Conservation (phyloP, 2,113 vertebrate genomes). For the Hyaena hyaena region DNA sequence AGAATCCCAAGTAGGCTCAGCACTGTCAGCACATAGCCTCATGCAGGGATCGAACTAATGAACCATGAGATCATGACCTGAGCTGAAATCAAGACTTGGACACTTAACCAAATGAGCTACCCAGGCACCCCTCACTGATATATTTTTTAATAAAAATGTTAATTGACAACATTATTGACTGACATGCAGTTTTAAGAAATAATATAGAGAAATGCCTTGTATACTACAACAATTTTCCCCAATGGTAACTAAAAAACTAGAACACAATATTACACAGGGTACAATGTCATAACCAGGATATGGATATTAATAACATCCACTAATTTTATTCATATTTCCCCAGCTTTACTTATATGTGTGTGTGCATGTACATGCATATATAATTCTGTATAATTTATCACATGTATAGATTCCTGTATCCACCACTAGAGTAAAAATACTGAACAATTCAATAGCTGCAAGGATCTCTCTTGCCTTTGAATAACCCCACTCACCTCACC, state of each 20-base stretch:
- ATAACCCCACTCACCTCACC: neutral
- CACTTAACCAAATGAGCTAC: too few relatives aligned
- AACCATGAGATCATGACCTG: too few relatives aligned
- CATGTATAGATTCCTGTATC: neutral
- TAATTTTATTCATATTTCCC: neutral
- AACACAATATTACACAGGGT: neutral
- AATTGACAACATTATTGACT: neutral
- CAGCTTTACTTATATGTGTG: neutral
- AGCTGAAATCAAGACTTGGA: too few relatives aligned
- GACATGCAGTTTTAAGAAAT: neutral
- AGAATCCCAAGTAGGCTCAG: too few relatives aligned
- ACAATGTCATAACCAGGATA: neutral
- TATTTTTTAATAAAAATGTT: neutral
- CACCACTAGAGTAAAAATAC: neutral
- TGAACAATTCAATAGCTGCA: neutral
- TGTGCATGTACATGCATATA: neutral
- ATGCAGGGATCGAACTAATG: too few relatives aligned
- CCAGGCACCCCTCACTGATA: neutral
- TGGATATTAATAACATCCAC: neutral
- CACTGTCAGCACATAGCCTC: too few relatives aligned
- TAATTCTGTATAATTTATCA: neutral
- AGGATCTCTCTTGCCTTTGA: neutral
- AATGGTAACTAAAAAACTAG: neutral
- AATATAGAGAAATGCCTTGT: neutral
- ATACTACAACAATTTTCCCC: neutral